phyloP scores from a whole-genome alignment of 2,113 vertebrate species.

The Lagopus leucura region DNA sequence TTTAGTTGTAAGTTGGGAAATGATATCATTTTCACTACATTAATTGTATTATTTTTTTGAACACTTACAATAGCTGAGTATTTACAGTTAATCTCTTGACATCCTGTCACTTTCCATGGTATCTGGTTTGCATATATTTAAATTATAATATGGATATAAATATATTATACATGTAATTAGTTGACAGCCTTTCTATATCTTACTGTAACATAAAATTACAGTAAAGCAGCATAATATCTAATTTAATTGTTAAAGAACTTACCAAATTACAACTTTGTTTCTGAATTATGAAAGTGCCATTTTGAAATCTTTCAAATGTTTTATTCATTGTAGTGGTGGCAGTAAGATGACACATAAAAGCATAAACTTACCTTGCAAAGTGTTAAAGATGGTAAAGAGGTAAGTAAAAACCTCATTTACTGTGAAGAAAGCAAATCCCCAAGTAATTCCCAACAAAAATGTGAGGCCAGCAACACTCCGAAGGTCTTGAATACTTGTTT shows the following conservation, averaged over 20 bases:
- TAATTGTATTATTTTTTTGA: background rate
- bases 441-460: constrained; percentile 93
- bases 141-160: background rate
- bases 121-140: background rate
- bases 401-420: constrained; percentile 89
- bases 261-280: background rate
- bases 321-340: background rate
- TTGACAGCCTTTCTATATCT: background rate
- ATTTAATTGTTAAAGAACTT: background rate
- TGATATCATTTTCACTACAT: background rate
- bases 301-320: background rate
- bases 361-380: constrained; percentile 88
- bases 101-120: background rate
- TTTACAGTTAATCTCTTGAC: background rate
- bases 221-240: background rate
- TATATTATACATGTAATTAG: background rate
- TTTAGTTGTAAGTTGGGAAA: background rate
- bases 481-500: constrained; percentile 85
- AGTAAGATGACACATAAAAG: background rate
- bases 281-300: background rate
- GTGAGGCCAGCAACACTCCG: constrained; percentile 89
- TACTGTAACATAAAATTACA: background rate
- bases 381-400: constrained; percentile 94
- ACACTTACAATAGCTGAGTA: background rate
- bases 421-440: constrained; percentile 95